Conservation (phyloP, 2,797 vertebrate genomes). For the Acrocephalus scirpaceus region DNA sequence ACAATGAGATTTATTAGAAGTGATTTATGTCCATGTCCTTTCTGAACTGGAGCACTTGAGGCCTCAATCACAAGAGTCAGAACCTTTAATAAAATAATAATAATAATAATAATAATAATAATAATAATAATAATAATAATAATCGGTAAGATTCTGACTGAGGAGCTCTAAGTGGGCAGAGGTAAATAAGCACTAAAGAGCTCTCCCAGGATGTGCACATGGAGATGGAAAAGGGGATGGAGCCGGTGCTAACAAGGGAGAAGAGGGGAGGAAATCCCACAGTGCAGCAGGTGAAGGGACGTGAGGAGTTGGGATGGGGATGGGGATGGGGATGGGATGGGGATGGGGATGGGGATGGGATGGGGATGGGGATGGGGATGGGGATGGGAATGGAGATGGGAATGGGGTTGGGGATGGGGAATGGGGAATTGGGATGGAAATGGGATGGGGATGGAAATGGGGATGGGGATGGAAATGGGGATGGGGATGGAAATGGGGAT, state of each 20-base stretch:
- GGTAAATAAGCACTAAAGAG: not conserved
- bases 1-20: not conserved
- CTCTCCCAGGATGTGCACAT: not conserved
- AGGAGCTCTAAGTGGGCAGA: not conserved
- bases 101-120: too few species aligned
- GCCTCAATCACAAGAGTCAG: not conserved
- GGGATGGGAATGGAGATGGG: not conserved
- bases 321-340: not conserved
- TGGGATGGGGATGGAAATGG: not conserved
- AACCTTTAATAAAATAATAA: too few species aligned
- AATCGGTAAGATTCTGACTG: not conserved
- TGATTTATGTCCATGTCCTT: not conserved
- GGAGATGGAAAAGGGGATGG: not conserved
- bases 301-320: not conserved
- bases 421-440: too few species aligned
- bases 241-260: not conserved
- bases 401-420: too few species aligned
- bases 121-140: too few species aligned
- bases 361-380: too few species aligned
- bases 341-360: too few species aligned
- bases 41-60: not conserved
- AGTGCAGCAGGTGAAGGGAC: accelerated
- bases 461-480: too few species aligned
- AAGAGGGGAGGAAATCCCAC: not conserved
- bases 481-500: too few species aligned